These are phyloP conservation scores for Trichonephila clavipes DNA, from an alignment of 1,140 invertebrate genomes.

Conservation along the genomic window DNA sequence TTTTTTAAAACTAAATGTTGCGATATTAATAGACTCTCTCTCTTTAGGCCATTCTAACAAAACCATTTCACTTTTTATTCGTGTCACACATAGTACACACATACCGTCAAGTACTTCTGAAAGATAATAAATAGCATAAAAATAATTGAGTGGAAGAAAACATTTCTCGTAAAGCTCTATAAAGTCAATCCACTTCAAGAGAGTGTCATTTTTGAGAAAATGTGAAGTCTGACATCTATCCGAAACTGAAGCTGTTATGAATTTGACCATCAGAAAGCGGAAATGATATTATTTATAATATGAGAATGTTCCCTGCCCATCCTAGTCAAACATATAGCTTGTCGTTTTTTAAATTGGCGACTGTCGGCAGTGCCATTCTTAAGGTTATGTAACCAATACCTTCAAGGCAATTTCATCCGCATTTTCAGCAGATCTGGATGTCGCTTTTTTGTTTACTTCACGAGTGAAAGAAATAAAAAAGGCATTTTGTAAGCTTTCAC, in stretches of 20 bases:
- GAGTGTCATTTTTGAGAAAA: neutral
- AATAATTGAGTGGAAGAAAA: neutral
- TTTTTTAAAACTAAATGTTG: no score
- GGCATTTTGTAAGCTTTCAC: constrained; percentile 50
- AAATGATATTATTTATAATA: constrained; percentile 48
- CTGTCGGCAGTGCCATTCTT: constrained; percentile 57
- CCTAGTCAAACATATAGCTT: constrained; percentile 52
- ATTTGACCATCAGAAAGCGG: constrained; percentile 6
- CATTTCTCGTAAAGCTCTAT: neutral
- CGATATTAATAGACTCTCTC: no score
- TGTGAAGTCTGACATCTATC: neutral
- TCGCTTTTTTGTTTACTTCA: constrained; percentile 40
- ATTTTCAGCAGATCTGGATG: constrained; percentile 57
- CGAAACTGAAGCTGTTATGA: constrained; percentile 23
- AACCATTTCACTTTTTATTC: no score
- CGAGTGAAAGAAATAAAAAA: constrained; percentile 31
- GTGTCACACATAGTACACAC: no score
- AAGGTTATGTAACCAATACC: constrained; percentile 59
- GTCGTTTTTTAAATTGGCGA: constrained; percentile 68
- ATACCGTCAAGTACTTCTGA: no score
- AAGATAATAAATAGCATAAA: neutral
- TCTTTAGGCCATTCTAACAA: no score
- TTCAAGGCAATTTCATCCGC: constrained; percentile 50
- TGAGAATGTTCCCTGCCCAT: constrained; percentile 41
- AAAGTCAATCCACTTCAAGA: neutral